These are phyloP conservation scores for Microtus californicus DNA, from an alignment of 2,797 vertebrate species.

Conservation along the genomic window DNA sequence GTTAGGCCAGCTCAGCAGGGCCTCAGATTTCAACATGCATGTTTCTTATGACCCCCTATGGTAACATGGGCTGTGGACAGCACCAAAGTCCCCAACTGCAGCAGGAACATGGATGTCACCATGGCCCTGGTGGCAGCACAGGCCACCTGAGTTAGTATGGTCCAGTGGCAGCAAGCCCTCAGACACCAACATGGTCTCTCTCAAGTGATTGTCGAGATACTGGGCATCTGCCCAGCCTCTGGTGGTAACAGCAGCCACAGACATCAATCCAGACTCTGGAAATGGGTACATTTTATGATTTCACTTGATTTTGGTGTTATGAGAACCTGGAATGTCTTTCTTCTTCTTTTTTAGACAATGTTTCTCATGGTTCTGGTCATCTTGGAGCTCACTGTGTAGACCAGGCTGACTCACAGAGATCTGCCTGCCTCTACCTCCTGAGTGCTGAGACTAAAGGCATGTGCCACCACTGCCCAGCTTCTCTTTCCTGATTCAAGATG, in stretches of 20 bases:
- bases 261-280: not conserved
- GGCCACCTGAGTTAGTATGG: not conserved
- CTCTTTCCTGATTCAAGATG: not conserved
- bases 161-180: not conserved
- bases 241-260: not conserved
- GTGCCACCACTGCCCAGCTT: too few species aligned
- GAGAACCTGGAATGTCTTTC: not conserved
- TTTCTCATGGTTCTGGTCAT: not conserved
- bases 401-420: not conserved
- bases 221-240: not conserved
- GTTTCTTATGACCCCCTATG: not conserved
- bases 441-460: not conserved
- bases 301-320: conserved; percentile 7
- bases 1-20: not conserved
- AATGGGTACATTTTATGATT: conserved; percentile 28
- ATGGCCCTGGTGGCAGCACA: not conserved
- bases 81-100: not conserved
- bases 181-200: not conserved
- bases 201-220: not conserved
- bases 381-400: not conserved
- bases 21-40: not conserved
- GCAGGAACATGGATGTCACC: not conserved
- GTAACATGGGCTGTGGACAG: not conserved
- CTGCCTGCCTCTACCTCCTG: not conserved
- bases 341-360: not conserved